These are phyloP conservation scores for Heliconius congener DNA, from an alignment of 1,140 invertebrate genomes.

Conservation along the genomic window DNA sequence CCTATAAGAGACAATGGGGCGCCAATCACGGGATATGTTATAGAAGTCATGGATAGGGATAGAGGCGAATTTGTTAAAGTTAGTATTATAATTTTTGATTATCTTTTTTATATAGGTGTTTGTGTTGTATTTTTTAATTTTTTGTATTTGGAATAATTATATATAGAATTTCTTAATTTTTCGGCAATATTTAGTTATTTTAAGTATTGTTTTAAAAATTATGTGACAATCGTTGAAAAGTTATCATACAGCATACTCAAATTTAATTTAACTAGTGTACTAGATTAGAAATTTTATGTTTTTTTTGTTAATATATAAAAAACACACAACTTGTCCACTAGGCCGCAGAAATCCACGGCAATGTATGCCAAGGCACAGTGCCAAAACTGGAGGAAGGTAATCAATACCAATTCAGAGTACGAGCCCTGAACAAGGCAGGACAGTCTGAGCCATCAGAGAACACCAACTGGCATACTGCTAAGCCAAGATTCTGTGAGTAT, in stretches of 20 bases:
- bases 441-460: slow-evolving; percentile 96
- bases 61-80: slow-evolving; percentile 83
- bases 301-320: too few species aligned
- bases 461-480: slow-evolving; percentile 97
- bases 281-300: too few species aligned
- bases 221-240: too few species aligned
- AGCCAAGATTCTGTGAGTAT: slow-evolving; percentile 93
- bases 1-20: slow-evolving; percentile 97
- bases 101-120: neutral
- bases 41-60: slow-evolving; percentile 85
- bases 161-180: neutral
- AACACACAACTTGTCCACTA: slow-evolving; percentile 60
- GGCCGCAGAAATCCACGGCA: slow-evolving; percentile 89
- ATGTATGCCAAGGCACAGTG: slow-evolving; percentile 90
- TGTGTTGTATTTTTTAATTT: neutral
- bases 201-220: too few species aligned
- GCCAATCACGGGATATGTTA: slow-evolving; percentile 96
- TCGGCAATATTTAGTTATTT: too few species aligned
- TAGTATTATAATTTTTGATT: slow-evolving; percentile 14
- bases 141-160: neutral
- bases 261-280: too few species aligned
- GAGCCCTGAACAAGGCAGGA: slow-evolving; percentile 98
- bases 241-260: too few species aligned
- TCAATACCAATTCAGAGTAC: slow-evolving; percentile 96
- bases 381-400: slow-evolving; percentile 95